Evolutionary conservation across 2,797 vertebrate species (phyloP), one percentile per base, ranked within the genome.

Genomic region (Acanthis flammea): DNA sequence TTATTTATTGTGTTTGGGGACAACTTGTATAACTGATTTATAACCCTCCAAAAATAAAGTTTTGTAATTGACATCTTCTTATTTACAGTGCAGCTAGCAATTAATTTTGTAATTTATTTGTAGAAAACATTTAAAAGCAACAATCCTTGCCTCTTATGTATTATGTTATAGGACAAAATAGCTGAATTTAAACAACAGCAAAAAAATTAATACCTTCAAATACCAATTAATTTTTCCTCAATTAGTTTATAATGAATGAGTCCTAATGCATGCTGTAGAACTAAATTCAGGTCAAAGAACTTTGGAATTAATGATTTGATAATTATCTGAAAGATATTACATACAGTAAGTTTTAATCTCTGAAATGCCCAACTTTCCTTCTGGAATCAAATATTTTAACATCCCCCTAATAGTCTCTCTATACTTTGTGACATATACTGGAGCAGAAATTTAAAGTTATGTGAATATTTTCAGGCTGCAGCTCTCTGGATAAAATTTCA

Each of bases 71-170:
- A 92, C 88, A 75, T 33, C 47, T 60, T 77, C 61, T 86, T 93
- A 90, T 92, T 94, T 95, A 88, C 55, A 76, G 50, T 74, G 78
- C 37, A 92, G 72, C 11, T 37, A 96, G 63, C 73, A 93, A 94
- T 90, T 93, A 92, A 67, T 67, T 86, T 84, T 84, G 57, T 90
- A 85, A 85, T 88, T 93, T 94, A 82, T 93, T 96, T 92, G n/a
- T 84, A 76, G n/a, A 73, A 92, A 93, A 85, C 51, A 35, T 88
- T 92, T 86, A 75, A 87, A 92, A 85, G 47, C 37, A 77, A 83
- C 42, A 47, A 88, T 81, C 9, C 91, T 70, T 79, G 37, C 37
- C 72, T 91, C 45, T 72, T 75, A 83, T 19, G 7, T 78, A 72
- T 79, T 78, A 39, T 75, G 18, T 51, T 78, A 62, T 65, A 81